phyloP scores from a whole-genome alignment of 2,113 vertebrate species.

The Apistogramma diplotaenia region DNA sequence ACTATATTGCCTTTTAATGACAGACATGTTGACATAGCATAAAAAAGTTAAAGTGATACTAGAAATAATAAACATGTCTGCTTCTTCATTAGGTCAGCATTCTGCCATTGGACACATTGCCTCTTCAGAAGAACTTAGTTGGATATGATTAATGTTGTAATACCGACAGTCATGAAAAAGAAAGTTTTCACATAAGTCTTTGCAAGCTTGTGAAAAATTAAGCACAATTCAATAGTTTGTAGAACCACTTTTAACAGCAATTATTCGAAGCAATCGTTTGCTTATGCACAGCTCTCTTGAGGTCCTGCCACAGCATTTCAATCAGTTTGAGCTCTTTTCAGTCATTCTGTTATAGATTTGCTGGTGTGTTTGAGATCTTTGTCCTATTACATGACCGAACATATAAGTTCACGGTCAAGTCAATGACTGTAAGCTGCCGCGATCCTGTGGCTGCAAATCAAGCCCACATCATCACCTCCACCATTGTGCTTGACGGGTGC shows the following conservation, averaged over 20 bases:
- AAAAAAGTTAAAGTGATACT: not conserved
- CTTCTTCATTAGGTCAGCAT: not conserved
- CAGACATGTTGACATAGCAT: not conserved
- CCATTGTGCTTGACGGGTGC: not conserved
- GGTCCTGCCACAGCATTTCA: too few species aligned
- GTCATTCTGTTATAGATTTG: not conserved
- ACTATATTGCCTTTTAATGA: not conserved
- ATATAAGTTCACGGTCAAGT: not conserved
- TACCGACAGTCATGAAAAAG: not conserved
- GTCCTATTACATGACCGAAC: not conserved
- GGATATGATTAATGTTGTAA: not conserved
- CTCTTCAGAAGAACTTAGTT: not conserved
- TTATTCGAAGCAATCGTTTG: not conserved
- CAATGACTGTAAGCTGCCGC: not conserved
- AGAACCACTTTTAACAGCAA: not conserved
- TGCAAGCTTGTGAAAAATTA: not conserved
- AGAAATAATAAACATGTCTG: too few species aligned
- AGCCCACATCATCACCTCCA: not conserved
- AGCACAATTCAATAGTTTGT: not conserved
- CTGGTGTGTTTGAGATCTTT: not conserved
- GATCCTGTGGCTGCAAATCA: not conserved
- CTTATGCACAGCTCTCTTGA: too few species aligned
- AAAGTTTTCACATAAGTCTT: not conserved
- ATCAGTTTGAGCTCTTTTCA: too few species aligned
- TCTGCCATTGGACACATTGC: not conserved